A percentile compares a stretch with the other conserved stretches of the same genome.
phyloP scores from a whole-genome alignment of 2,113 vertebrate species.

The Callipepla squamata region DNA sequence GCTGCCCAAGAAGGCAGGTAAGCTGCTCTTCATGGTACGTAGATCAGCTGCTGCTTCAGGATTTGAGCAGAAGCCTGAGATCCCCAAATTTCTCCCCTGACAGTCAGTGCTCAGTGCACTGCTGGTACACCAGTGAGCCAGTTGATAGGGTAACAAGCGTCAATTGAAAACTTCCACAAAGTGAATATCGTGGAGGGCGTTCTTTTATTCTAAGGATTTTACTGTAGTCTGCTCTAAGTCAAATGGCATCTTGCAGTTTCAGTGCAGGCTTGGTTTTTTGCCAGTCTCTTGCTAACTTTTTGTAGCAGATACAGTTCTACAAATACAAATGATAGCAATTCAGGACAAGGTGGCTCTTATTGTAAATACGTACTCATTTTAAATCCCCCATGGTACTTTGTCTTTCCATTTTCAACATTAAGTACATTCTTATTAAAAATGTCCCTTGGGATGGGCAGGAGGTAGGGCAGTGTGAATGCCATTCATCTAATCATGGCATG shows the following conservation, averaged over 20 bases:
- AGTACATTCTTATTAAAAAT: constrained; percentile 88
- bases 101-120: neutral
- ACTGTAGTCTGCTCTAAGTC: constrained; percentile 56
- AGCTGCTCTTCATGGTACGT: constrained; percentile 8
- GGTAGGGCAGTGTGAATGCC: constrained; percentile 73
- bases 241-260: constrained; percentile 33
- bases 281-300: constrained; percentile 64
- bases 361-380: constrained; percentile 96
- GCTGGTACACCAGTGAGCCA: constrained; percentile 29
- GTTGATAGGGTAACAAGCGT: neutral
- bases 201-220: neutral
- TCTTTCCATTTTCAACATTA: constrained; percentile 87
- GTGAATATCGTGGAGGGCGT: constrained; percentile 26
- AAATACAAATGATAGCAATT: constrained; percentile 81
- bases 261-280: constrained; percentile 62
- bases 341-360: constrained; percentile 78
- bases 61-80: constrained; percentile 30
- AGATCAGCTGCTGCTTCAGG: constrained; percentile 60
- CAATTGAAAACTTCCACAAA: neutral
- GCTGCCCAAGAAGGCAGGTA: constrained; percentile 39
- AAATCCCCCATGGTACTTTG: constrained; percentile 89
- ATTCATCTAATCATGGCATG: constrained; percentile 66
- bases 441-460: constrained; percentile 74
- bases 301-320: constrained; percentile 61
- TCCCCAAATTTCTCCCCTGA: neutral